A percentile compares a stretch with the other conserved stretches of the same genome.
Conservation (phyloP, 2,888 invertebrate species). For the Bombylius discolor region DNA sequence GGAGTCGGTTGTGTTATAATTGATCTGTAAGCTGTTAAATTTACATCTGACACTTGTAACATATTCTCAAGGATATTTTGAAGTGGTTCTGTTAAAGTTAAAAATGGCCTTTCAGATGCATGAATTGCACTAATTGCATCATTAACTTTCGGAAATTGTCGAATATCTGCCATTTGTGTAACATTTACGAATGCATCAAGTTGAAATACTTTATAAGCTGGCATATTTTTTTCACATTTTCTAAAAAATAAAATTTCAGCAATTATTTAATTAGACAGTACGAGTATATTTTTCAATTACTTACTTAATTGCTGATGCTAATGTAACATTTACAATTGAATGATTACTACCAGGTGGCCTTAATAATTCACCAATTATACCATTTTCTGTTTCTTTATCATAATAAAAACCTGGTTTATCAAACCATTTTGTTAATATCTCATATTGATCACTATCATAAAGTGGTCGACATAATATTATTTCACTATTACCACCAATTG, state of each 20-base stretch:
- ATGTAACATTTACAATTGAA: slow-evolving; percentile 31
- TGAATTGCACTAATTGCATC: slow-evolving; percentile 31
- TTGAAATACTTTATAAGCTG: slow-evolving; percentile 61
- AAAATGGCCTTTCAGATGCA: slow-evolving; percentile 30
- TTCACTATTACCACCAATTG: slow-evolving; percentile 35
- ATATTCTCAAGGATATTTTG: slow-evolving; percentile 34
- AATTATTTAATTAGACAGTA: no score
- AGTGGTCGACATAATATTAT: slow-evolving; percentile 57
- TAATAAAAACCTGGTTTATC: slow-evolving; percentile 53
- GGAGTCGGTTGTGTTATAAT: slow-evolving; percentile 35
- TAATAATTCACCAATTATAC: slow-evolving; percentile 32
- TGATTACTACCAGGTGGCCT: slow-evolving; percentile 30
- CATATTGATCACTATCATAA: slow-evolving; percentile 52
- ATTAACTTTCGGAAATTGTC: slow-evolving; percentile 34
- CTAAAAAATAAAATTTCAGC: slow-evolving; percentile 32
- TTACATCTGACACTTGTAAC: slow-evolving; percentile 33
- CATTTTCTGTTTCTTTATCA: slow-evolving; percentile 36
- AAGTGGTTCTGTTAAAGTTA: slow-evolving; percentile 32
- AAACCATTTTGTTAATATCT: slow-evolving; percentile 48
- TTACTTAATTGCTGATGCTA: slow-evolving; percentile 32
- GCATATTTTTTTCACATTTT: slow-evolving; percentile 55
- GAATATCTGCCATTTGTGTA: slow-evolving; percentile 41
- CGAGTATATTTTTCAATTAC: no score
- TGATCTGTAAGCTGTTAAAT: slow-evolving; percentile 32
- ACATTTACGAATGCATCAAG: slow-evolving; percentile 56